Evolutionary conservation across 2,888 invertebrate genomes (phyloP).

Genomic region (Amiota communis): DNA sequence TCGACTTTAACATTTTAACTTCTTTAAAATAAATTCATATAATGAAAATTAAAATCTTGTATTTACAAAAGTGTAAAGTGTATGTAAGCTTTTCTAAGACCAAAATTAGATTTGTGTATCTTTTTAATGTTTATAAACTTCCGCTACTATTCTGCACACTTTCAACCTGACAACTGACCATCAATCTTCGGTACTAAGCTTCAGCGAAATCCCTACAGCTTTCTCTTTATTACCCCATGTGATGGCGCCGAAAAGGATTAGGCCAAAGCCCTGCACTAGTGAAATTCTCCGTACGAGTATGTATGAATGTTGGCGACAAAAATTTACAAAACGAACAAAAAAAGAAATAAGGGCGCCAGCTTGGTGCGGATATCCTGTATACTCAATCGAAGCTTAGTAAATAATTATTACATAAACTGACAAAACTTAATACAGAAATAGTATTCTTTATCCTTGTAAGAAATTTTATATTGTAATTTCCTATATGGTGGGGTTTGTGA

Average conservation of each 20-base stretch:
- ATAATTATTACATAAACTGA: too few species aligned
- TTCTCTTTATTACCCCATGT: constrained; percentile 15
- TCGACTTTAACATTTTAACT: too few species aligned
- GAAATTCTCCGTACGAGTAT: background rate
- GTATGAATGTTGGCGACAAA: background rate
- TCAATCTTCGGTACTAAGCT: constrained; percentile 53
- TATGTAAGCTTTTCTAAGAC: too few species aligned
- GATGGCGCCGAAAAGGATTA: constrained; percentile 24
- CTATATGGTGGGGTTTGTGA: background rate
- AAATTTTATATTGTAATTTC: too few species aligned
- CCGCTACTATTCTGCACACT: constrained; percentile 29
- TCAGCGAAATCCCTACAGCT: constrained; percentile 32
- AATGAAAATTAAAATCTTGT: too few species aligned
- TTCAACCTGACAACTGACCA: constrained; percentile 58
- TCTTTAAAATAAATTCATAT: too few species aligned
- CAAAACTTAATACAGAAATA: too few species aligned
- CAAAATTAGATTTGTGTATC: too few species aligned
- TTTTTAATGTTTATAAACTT: constrained; percentile 7
- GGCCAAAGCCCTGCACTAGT: background rate
- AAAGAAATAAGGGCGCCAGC: background rate
- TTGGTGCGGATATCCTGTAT: too few species aligned
- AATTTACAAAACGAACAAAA: background rate
- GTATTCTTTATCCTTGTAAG: background rate
- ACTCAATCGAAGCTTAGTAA: too few species aligned
- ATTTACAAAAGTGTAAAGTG: too few species aligned